Evolutionary conservation across 2,888 invertebrate species (phyloP).

Genomic region (Drosophila anomelani): DNA sequence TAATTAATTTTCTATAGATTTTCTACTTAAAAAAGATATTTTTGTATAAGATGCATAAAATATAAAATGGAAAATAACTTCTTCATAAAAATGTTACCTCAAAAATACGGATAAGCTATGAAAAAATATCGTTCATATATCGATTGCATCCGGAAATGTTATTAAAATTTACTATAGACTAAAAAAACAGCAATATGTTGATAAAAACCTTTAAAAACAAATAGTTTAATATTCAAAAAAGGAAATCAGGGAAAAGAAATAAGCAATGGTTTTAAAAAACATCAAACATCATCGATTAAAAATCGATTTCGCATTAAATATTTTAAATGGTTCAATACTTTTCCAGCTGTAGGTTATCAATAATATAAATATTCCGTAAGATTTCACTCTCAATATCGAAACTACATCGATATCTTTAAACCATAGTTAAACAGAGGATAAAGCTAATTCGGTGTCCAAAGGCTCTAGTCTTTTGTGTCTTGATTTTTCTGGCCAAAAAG

Average conservation of each 20-base stretch:
- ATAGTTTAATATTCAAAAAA: not conserved
- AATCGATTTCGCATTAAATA: not conserved
- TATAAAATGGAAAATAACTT: not conserved
- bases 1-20: not conserved
- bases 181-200: not conserved
- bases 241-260: not conserved
- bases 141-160: too few species aligned
- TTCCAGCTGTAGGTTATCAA: too few species aligned
- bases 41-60: not conserved
- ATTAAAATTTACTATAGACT: not conserved
- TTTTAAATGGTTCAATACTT: not conserved
- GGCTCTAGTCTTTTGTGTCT: not conserved
- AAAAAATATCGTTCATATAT: not conserved
- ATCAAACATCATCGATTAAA: not conserved
- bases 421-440: not conserved
- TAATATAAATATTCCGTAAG: not conserved
- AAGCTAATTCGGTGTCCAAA: not conserved
- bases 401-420: not conserved
- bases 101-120: not conserved
- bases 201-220: not conserved
- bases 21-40: not conserved
- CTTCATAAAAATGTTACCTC: not conserved
- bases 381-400: not conserved
- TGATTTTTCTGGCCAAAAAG: conserved; percentile 40
- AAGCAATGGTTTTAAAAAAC: not conserved